Evolutionary conservation across 1,140 invertebrate genomes (phyloP).

Genomic region (Drosophila fuyamai): DNA sequence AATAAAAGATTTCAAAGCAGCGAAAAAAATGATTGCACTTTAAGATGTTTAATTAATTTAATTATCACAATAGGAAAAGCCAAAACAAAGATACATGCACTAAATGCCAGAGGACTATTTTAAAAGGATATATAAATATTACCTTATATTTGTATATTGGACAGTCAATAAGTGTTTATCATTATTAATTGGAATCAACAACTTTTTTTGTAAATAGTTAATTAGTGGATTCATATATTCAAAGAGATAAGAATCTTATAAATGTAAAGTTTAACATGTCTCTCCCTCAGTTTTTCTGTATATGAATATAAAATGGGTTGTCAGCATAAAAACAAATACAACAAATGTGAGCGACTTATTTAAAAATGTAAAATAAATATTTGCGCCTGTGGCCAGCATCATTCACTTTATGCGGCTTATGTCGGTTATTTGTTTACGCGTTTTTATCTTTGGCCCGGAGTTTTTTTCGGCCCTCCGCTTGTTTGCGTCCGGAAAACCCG

Average conservation of each 20-base stretch:
- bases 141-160: neutral
- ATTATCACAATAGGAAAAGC: too few relatives aligned
- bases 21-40: too few relatives aligned
- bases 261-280: neutral
- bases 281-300: neutral
- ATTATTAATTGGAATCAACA: neutral
- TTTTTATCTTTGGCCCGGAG: conserved; percentile 25
- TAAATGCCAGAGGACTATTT: neutral
- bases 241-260: neutral
- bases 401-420: conserved; percentile 47
- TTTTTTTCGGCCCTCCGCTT: conserved; percentile 13
- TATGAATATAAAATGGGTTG: conserved; percentile 32
- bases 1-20: neutral
- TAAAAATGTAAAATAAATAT: conserved; percentile 80
- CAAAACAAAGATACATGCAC: too few relatives aligned
- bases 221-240: neutral
- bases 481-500: conserved; percentile 14
- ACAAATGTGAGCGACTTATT: conserved; percentile 71
- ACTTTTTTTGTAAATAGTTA: neutral
- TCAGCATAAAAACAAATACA: conserved; percentile 9
- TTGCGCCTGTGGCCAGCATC: conserved; percentile 64
- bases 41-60: too few relatives aligned
- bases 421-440: conserved; percentile 43
- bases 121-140: neutral
- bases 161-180: neutral